Base-by-base conservation (phyloP, 2,113 vertebrate genomes). In the Enhydra lutris region DNA sequence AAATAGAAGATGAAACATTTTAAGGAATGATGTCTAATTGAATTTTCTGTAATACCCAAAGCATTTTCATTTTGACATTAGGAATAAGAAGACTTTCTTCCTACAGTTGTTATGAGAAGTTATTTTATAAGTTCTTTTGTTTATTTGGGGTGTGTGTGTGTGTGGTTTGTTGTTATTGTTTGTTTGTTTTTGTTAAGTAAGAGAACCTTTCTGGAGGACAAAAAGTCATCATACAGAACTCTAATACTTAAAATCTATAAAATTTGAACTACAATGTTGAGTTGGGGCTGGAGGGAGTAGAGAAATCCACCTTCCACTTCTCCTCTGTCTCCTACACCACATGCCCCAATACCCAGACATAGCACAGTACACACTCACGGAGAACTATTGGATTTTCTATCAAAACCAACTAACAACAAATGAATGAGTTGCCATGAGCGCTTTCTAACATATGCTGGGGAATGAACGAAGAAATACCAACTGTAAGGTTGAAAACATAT, bases 21-120 rank as follows among this genome's bases (percentile, higher is more conserved):
- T 78, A 88, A 52, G 7, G 76, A 94, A 88, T 80, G 55, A 57
- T 52, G 2, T 81, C 45, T 67, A 50, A 20, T 31, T 85, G 42
- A 91, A 34, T 95, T 82, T 26, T 47, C 26, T 76, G 1, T 83
- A 74, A 50, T 59, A 29, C n/a, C 13, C 50, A 88, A 52, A 76
- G 0, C 87, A 76, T 85, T 85, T 97, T 57, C 20, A 88, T 91
- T 94, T 95, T 94, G 63, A 96, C 11, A 78, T 97, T 91, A 90
- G 76, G 71, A 82, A 63, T 67, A 17, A 69, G n/a, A 63, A 71
- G 11, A 6, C 4, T 67, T 74, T 65, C 21, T 10, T 86, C n/a
- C 20, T 91, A 29, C 42, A 81, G 17, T 79, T 93, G 7, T 79
- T 80, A 67, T 31, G 12, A 79, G 5, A 85, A 65, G 26, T 50